Base-by-base conservation (phyloP, 2,888 invertebrate species). In the Didymodactylos carnosus region DNA sequence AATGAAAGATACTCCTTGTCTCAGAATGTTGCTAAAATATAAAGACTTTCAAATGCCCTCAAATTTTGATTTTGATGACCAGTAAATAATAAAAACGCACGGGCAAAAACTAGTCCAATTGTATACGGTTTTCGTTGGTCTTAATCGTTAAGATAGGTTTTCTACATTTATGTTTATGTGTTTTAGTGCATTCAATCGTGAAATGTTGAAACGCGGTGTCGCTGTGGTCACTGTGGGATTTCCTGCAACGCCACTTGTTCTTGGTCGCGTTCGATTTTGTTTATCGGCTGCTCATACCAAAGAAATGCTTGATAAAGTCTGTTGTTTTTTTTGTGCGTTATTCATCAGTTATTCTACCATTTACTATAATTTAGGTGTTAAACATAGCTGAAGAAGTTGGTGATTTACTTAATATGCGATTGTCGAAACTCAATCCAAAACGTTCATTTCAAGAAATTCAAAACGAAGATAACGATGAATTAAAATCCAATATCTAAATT, bases 211-310 rank as follows among this genome's bases (percentile, higher is more conserved):
- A 79, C 86, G 88, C 77, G 88, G 90, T 78, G 88, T 94, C 76
- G 94, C 93, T 75, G 88, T 89, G 14, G 94, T 94, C 14, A 93
- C 93, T 76, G 94, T 94, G 74, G 94, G 93, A 78, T 94, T 92
- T 85, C 94, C 94, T 73, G 94, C 94, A 76, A 94, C 94, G 7
- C 41, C 72, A 25, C 25, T 75, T 46, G 70, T 72, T 41, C 72
- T 72, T 29, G 75, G 72, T 16, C 69, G 77, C 39, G 92, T 92
- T 79, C 87, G 94, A 79, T 92, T 94, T 84, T 95, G 94, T 81
- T 84, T 95, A 75, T 94, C 93, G 71, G 93, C 94, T 73, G 89
- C 91, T 39, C 94, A 94, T 83, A 89, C 92, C 73, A 91, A 91
- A 84, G 90, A 89, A 83, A 92, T 92, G 84, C 86, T 94, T 78